A percentile compares a stretch with the other conserved stretches of the same genome.
These are phyloP conservation scores for Zosterops borbonicus DNA, from an alignment of 2,113 vertebrate genomes.

Conservation along the genomic window DNA sequence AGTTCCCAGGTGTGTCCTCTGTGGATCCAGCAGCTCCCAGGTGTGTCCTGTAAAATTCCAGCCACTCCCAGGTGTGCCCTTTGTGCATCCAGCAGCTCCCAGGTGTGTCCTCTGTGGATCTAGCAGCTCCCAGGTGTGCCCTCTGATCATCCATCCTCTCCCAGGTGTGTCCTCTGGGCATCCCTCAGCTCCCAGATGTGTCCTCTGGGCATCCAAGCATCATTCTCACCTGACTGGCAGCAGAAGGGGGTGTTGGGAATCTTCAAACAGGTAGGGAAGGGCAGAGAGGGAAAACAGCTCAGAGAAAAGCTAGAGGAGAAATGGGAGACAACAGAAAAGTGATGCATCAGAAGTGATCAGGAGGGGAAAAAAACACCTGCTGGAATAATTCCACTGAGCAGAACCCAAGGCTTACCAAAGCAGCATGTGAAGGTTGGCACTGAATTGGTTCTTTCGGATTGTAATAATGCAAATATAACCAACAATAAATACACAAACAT, in stretches of 20 bases:
- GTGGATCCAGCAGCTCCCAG: not conserved
- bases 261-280: not conserved
- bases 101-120: not conserved
- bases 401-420: not conserved
- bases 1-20: not conserved
- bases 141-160: not conserved
- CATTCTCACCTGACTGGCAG: not conserved
- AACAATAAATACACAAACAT: not conserved
- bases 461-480: not conserved
- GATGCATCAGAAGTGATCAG: not conserved
- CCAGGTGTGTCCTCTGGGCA: not conserved
- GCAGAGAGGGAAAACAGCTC: not conserved
- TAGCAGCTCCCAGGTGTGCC: not conserved
- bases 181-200: not conserved
- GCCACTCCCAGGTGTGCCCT: no score
- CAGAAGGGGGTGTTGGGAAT: not conserved
- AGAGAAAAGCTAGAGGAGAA: not conserved
- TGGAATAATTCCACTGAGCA: not conserved
- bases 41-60: no score
- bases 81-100: not conserved
- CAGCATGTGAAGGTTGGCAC: not conserved
- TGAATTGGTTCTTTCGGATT: not conserved
- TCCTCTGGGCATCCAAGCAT: not conserved
- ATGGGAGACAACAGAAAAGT: not conserved
- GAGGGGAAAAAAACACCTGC: fast-evolving